Base-by-base conservation (phyloP, 2,113 vertebrate genomes). In the Brachirus orientalis region DNA sequence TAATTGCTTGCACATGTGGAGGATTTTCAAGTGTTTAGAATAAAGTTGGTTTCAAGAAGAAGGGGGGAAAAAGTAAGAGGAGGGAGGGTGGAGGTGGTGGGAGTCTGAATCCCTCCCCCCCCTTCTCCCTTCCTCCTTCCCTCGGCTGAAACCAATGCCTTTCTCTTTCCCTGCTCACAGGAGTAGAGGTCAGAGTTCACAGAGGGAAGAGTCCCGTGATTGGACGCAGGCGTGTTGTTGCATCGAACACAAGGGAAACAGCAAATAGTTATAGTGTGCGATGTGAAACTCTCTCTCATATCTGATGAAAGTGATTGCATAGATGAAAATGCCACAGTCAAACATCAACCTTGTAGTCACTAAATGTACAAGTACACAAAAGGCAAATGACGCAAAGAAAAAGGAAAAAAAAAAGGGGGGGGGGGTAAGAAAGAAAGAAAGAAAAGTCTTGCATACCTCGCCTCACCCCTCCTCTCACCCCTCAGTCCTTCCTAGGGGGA, bases 1-100 rank as follows among this genome's bases (percentile, higher is more conserved):
- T 91, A 93, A 93, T 91, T 89, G 84, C 75, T 92, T 91, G 71
- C 92, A 93, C 84, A 92, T 93, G 92, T 92, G 90, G 76, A 86
- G 69, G 72, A 87, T 90, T 91, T 91, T 89, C 76, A 91, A 90
- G 88, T 89, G 86, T 92, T 91, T 90, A 86, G 73, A 89, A 91
- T 85, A 75, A 86, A 91, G 84, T 86, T 82, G 83, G 81, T 85
- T 85, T 91, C 84, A 82, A 86, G 89, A 86, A 78, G 63, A 75
- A 58, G 69, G 63, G 70, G 48, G 14, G 10, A 28, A 63, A 75
- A 61, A 17, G 28, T 36, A 59, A 33, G 36, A 20, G 22, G 41
- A 9, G 38, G 44, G 16, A 10, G 38, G 10, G 17, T 12, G 45
- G 46, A 22, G 9, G 11, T 10, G 17, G 20, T 11, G 14, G n/a